A percentile compares a stretch with the other conserved stretches of the same genome.
Conservation (phyloP, 2,797 vertebrate species). For the Pseudochirops corinnae region DNA sequence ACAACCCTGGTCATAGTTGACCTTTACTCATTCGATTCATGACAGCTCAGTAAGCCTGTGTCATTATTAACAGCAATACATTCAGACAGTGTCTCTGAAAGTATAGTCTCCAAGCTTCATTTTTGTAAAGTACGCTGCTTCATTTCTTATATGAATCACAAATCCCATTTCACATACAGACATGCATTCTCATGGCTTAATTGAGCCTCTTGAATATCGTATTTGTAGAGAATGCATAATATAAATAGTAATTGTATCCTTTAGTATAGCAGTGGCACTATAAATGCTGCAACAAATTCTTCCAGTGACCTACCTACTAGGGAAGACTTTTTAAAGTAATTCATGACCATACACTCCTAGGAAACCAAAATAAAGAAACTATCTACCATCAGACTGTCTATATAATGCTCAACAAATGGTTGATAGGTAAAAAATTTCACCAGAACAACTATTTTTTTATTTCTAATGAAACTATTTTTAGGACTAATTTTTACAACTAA, state of each 20-base stretch:
- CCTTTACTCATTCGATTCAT: constrained; percentile 46
- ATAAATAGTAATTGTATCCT: not conserved
- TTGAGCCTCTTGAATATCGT: not conserved
- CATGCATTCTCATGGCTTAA: not conserved
- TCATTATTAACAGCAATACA: constrained; percentile 22
- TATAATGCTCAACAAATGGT: not conserved
- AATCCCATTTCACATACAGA: not conserved
- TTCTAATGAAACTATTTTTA: not conserved
- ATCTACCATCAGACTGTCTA: not conserved
- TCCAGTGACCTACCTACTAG: not conserved
- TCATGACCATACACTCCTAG: not conserved
- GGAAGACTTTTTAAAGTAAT: not conserved
- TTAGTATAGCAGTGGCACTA: not conserved
- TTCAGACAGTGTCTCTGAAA: constrained; percentile 10
- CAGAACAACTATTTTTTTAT: not conserved
- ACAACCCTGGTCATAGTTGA: constrained; percentile 35
- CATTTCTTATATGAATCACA: constrained; percentile 14
- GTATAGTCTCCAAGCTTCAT: not conserved
- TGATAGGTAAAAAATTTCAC: not conserved
- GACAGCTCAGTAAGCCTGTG: constrained; percentile 14
- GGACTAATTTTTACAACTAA: not conserved
- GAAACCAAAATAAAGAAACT: not conserved
- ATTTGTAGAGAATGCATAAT: not conserved
- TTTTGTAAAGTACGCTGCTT: constrained; percentile 44
- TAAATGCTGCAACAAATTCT: not conserved